phyloP scores from a whole-genome alignment of 64 coral and sea anemone species.

The Stichodactyla mertensii region DNA sequence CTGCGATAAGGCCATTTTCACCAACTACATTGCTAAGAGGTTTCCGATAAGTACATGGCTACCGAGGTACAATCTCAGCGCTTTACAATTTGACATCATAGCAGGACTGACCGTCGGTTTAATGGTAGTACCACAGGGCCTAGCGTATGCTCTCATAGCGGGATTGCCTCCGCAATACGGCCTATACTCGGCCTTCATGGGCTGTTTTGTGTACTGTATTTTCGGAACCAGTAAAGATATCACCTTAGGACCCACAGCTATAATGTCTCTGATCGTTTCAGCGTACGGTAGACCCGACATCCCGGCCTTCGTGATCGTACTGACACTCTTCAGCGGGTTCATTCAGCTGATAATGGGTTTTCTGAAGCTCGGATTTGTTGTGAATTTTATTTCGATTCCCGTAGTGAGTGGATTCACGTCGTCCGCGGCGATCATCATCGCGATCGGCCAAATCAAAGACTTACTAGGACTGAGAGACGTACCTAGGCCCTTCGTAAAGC shows the following conservation, averaged over 20 bases:
- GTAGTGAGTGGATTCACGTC: slow-evolving; percentile 90
- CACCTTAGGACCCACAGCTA: slow-evolving; percentile 73
- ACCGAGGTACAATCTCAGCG: slow-evolving; percentile 43
- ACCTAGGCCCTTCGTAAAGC: slow-evolving; percentile 54
- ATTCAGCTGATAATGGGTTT: slow-evolving; percentile 91
- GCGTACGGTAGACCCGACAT: slow-evolving; percentile 69
- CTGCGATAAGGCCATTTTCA: slow-evolving; percentile 26
- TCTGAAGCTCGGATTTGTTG: slow-evolving; percentile 81
- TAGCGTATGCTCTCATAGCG: slow-evolving; percentile 75
- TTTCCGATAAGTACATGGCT: slow-evolving; percentile 74
- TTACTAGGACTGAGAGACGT: slow-evolving; percentile 79
- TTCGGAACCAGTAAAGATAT: slow-evolving; percentile 93
- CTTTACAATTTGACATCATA: slow-evolving; percentile 72
- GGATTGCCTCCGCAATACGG: slow-evolving; percentile 74
- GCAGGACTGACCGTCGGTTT: slow-evolving; percentile 78
- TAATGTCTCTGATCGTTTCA: slow-evolving; percentile 90
- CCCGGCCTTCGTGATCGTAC: slow-evolving; percentile 43
- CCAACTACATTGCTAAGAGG: slow-evolving; percentile 51
- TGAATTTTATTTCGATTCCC: slow-evolving; percentile 89
- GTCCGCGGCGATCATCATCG: slow-evolving; percentile 86
- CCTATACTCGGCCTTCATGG: slow-evolving; percentile 86
- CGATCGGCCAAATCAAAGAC: slow-evolving; percentile 77
- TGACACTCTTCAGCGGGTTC: slow-evolving; percentile 73
- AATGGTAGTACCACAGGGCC: slow-evolving; percentile 88
- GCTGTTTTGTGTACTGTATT: slow-evolving; percentile 86